Evolutionary conservation across 2,888 invertebrate species (phyloP), one percentile per base, ranked within the genome.

Genomic region (Callimorpha dominula): DNA sequence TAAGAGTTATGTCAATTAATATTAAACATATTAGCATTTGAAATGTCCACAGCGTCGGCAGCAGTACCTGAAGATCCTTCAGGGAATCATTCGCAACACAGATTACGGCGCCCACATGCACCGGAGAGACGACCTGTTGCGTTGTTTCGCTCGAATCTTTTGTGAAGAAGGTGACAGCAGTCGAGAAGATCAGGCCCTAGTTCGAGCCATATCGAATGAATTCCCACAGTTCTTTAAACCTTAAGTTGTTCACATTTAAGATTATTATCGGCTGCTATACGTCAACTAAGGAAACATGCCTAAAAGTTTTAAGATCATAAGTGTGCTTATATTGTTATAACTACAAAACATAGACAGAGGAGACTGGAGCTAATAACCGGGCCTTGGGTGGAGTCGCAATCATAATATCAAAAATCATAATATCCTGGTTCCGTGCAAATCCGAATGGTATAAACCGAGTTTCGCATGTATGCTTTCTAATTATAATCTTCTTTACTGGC

Each of bases 121-220:
- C 91, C 96, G 98, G 17, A 96, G 97, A 70, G 97, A 98, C 76
- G 98, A 98, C 91, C 95, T 98, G 67, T 96, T 98, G 78, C 97
- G 98, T 87, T 98, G 98, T 88, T 98, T 98, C 90, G 98, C 98
- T 50, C 96, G 98, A 68, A 98, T 98, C 89, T 98, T 98, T 92
- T 98, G 98, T 89, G 98, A 98, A 89, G 98, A 98, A 88, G 96
- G 97, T 6, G 97, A 97, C 46, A 95, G 96, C 83, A 98, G 98
- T 89, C 96, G 97, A 78, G 96, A 96, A 40, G 98, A 98, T 93
- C 98, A 98, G 87, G 96, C 97, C 77, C 94, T 98, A 65, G 98
- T 98, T 17, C 96, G 97, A 71, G 97, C 98, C 83, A 98, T 98
- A 82, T 97, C 97, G 79, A 98, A 98, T 91, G 98, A 98, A 93